Evolutionary conservation across 2,888 invertebrate genomes (phyloP).

Genomic region (Hofmannophila pseudospretella): DNA sequence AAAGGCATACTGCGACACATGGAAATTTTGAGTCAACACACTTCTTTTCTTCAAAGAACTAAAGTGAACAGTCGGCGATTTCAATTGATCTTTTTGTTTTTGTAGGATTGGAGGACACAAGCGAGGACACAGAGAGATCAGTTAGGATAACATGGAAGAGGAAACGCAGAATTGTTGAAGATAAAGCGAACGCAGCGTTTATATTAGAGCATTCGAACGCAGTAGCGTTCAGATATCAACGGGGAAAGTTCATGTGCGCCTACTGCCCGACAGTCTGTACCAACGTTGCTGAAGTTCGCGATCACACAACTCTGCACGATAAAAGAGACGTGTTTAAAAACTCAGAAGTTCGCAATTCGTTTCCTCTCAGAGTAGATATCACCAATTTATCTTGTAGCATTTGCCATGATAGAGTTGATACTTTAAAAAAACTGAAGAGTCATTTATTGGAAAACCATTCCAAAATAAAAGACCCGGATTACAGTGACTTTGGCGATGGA

Average conservation of each 20-base stretch:
- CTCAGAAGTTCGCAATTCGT: constrained; percentile 34
- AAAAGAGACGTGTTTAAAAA: constrained; percentile 39
- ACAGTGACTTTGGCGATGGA: constrained; percentile 50
- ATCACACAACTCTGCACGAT: constrained; percentile 36
- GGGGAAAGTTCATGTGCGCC: constrained; percentile 54
- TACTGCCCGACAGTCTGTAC: constrained; percentile 39
- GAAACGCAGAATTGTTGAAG: constrained; percentile 32
- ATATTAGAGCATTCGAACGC: constrained; percentile 52
- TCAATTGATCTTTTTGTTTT: constrained; percentile 20
- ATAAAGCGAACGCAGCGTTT: constrained; percentile 47
- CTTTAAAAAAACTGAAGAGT: constrained; percentile 34
- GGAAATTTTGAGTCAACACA: constrained; percentile 17
- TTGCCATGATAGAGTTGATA: constrained; percentile 26
- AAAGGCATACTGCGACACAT: constrained; percentile 42
- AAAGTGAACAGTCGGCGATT: neutral
- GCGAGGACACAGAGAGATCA: constrained; percentile 9
- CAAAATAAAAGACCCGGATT: constrained; percentile 22
- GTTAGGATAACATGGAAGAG: constrained; percentile 40
- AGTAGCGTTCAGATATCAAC: constrained; percentile 47
- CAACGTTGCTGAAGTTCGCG: constrained; percentile 34
- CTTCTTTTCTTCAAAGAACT: neutral
- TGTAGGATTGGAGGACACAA: constrained; percentile 39
- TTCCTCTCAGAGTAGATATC: constrained; percentile 52
- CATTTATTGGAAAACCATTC: constrained; percentile 38
- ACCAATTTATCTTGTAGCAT: constrained; percentile 39